phyloP scores from a whole-genome alignment of 2,113 vertebrate species.

The Pteronura brasiliensis region DNA sequence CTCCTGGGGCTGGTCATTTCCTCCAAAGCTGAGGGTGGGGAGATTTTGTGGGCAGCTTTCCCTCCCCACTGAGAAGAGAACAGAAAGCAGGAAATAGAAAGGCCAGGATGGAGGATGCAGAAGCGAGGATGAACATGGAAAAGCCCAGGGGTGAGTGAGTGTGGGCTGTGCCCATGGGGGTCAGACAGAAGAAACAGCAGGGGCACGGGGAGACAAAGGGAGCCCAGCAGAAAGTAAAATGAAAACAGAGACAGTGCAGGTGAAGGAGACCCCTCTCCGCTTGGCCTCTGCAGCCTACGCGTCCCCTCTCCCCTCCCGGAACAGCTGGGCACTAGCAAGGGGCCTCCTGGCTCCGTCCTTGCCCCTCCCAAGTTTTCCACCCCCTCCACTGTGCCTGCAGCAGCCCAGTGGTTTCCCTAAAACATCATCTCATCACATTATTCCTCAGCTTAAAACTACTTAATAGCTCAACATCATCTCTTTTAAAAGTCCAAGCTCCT shows the following conservation, averaged over 20 bases:
- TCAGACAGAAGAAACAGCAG: not conserved
- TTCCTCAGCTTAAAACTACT: not conserved
- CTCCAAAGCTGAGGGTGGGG: not conserved
- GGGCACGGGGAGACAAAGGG: not conserved
- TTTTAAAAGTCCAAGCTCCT: not conserved
- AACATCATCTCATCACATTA: not conserved
- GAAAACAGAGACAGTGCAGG: not conserved
- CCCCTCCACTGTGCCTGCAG: not conserved
- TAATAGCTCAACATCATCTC: not conserved
- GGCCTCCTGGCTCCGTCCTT: not conserved
- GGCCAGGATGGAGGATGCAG: not conserved
- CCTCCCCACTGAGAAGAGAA: not conserved
- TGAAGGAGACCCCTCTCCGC: not conserved
- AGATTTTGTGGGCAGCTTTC: not conserved
- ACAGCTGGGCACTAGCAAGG: not conserved
- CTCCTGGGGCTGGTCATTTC: not conserved
- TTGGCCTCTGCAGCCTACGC: not conserved
- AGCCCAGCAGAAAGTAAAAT: not conserved
- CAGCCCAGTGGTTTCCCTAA: not conserved
- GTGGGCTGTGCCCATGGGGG: not conserved
- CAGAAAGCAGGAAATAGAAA: not conserved
- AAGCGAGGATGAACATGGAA: not conserved
- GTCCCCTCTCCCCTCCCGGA: not conserved
- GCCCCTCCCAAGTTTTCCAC: not conserved
- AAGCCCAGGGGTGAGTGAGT: not conserved